Conservation (phyloP, 1,140 invertebrate genomes). For the Philotrypesis tridentata region DNA sequence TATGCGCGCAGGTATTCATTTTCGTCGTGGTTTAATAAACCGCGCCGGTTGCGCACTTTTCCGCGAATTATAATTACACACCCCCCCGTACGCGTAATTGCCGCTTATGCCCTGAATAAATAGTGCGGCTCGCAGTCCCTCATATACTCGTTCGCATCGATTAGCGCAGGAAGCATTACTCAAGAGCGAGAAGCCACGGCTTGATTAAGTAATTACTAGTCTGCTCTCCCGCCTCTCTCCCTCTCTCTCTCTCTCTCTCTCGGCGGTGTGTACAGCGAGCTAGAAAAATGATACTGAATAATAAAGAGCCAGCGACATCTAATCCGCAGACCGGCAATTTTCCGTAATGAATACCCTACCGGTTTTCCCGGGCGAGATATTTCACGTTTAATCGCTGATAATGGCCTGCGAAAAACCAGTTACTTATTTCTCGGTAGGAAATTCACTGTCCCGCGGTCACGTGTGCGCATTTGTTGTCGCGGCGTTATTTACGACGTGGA, state of each 20-base stretch:
- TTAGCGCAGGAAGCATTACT: conserved; percentile 27
- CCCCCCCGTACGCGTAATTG: background rate
- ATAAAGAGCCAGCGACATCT: conserved; percentile 9
- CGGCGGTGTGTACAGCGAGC: background rate
- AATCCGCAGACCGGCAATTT: background rate
- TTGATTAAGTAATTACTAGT: conserved; percentile 30
- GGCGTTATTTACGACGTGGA: too few species aligned
- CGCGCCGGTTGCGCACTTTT: background rate
- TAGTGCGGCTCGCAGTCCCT: background rate
- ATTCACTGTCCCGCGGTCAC: too few species aligned
- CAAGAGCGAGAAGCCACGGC: background rate
- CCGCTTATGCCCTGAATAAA: background rate
- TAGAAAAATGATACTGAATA: background rate
- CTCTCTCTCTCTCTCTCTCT: too few species aligned
- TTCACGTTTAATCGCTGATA: background rate
- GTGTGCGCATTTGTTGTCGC: too few species aligned
- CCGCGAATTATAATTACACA: background rate
- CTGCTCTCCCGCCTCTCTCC: background rate
- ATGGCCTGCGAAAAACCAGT: background rate
- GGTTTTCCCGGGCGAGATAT: background rate
- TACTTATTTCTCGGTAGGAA: too few species aligned
- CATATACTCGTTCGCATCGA: background rate
- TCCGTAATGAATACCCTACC: background rate
- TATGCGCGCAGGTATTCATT: background rate
- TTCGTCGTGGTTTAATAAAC: background rate